Conservation (phyloP, 2,113 vertebrate genomes). For the Prolemur simus region DNA sequence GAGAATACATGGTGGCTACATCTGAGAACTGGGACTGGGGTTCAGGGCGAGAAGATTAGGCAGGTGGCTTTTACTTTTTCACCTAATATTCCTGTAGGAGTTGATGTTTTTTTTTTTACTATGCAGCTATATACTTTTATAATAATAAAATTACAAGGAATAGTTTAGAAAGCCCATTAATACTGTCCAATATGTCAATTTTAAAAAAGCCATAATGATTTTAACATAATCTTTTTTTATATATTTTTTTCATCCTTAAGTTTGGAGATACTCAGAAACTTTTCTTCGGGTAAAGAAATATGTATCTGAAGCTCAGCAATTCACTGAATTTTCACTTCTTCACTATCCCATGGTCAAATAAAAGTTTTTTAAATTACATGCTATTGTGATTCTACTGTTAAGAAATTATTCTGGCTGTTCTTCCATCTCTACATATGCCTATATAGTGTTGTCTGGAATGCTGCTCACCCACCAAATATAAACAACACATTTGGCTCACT, state of each 20-base stretch:
- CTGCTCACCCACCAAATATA: not conserved
- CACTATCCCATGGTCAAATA: not conserved
- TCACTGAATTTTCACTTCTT: not conserved
- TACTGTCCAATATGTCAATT: not conserved
- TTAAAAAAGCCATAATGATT: not conserved
- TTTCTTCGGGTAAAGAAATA: not conserved
- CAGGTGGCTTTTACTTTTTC: not conserved
- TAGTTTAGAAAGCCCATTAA: not conserved
- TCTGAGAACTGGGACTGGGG: not conserved
- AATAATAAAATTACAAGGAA: not conserved
- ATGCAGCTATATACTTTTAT: not conserved
- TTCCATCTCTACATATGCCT: not conserved
- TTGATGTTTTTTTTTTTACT: not conserved
- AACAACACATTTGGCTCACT: conserved; percentile 16
- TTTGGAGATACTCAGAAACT: not conserved
- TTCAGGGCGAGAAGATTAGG: not conserved
- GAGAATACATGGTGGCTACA: not conserved
- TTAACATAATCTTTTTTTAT: not conserved
- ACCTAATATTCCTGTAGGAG: not conserved
- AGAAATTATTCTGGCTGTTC: not conserved
- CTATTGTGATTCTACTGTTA: not conserved
- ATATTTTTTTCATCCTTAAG: not conserved
- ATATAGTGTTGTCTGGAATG: not conserved
- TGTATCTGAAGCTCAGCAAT: not conserved
- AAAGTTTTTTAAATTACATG: not conserved